Evolutionary conservation across 2,888 invertebrate species (phyloP), one percentile per base, ranked within the genome.

Genomic region (Brachyopa scutellaris): DNA sequence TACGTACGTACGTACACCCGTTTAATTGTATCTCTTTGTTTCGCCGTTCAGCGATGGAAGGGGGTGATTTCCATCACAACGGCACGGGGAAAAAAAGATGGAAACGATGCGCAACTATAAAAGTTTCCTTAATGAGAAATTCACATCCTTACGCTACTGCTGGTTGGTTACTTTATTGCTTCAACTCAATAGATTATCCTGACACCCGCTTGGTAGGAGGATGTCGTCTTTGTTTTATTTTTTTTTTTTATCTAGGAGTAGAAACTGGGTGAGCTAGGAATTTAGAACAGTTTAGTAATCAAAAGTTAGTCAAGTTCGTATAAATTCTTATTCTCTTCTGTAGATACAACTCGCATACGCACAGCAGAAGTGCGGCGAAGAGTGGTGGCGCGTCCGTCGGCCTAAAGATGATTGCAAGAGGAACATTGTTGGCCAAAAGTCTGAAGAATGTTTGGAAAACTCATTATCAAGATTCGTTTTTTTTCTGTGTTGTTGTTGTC

Each of bases 61-160:
- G 29, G 2, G 11, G 38, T 33, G 42, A 13, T 6, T 17, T 9
- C 17, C 53, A 1, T 8, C 6, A 38, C 38, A 31, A 38, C 36
- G 33, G 42, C 19, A 38, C 36, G 33, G 42, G 29, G 40, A 13
- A 53, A 51, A 55, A 61, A 59, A 64, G 66, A 77, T 82, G 66
- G 59, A 53, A 77, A 31, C 64, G 61, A 66, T 77, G 70, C 59
- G 77, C 77, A 82, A 82, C 82, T 82, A 82, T 82, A 82, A 82
- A 82, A 82, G 82, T 82, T 82, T 82, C 29, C 70, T 82, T 82
- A 82, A 82, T 82, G 82, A 82, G 82, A 82, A 82, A 82, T 82
- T 53, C 61, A 61, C 82, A 70, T 70, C 82, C 82, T 70, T 72
- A 70, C 77, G 53, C 38, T 40, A 53, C 17, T 26, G 40, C 17